A percentile compares a stretch with the other conserved stretches of the same genome.
Evolutionary conservation across 2,797 vertebrate genomes (phyloP).

Genomic region (Natrix natrix): DNA sequence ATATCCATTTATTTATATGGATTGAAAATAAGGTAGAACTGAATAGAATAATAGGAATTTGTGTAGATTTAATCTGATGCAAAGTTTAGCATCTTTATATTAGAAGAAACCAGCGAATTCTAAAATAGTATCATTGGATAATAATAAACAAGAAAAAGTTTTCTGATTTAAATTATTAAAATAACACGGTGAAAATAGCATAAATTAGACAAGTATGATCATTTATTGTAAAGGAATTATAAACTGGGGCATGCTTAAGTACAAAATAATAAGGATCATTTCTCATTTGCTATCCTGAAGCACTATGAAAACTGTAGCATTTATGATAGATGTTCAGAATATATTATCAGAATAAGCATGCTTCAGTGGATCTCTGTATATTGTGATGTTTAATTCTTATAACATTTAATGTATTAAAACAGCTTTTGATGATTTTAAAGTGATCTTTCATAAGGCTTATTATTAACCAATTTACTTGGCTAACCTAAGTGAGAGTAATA

Average conservation of each 20-base stretch:
- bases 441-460: slow-evolving; percentile 8
- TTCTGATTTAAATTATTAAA: not conserved
- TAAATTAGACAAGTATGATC: not conserved
- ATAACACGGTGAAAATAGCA: not conserved
- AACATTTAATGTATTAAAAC: not conserved
- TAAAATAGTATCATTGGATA: not conserved
- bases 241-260: not conserved
- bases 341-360: not conserved
- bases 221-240: not conserved
- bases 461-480: slow-evolving; percentile 6
- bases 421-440: not conserved
- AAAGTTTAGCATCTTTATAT: not conserved
- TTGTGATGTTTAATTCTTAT: not conserved
- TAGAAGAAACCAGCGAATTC: not conserved
- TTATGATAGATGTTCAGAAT: not conserved
- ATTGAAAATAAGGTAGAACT: not conserved
- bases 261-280: not conserved
- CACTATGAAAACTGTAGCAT: not conserved
- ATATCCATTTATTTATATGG: not conserved
- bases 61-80: not conserved
- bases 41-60: not conserved
- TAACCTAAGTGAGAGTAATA: slow-evolving; percentile 14
- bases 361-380: not conserved
- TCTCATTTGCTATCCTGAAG: not conserved
- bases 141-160: not conserved